phyloP scores from a whole-genome alignment of 1,140 invertebrate species.

The Orius insidiosus region DNA sequence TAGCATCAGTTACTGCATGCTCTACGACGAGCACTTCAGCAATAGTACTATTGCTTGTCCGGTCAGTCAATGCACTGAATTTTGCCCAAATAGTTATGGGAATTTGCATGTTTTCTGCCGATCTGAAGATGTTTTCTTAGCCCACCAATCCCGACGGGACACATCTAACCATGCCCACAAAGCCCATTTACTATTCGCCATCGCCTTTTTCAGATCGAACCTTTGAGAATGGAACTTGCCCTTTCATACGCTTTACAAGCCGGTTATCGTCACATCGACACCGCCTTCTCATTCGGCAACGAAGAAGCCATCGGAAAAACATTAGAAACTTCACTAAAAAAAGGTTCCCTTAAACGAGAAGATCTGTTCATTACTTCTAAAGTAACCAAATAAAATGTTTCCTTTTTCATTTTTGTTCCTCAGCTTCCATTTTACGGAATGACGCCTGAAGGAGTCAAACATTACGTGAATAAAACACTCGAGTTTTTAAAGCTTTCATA shows the following conservation, averaged over 20 bases:
- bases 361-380: constrained; percentile 75
- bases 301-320: constrained; percentile 60
- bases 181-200: too few species aligned
- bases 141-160: too few species aligned
- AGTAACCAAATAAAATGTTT: constrained; percentile 27
- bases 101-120: too few species aligned
- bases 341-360: constrained; percentile 46
- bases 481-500: constrained; percentile 47
- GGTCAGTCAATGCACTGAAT: too few species aligned
- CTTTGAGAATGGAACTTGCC: constrained; percentile 26
- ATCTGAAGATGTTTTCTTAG: too few species aligned
- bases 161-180: too few species aligned
- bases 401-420: background rate
- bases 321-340: constrained; percentile 51
- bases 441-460: constrained; percentile 23
- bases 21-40: too few species aligned
- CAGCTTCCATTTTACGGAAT: constrained; percentile 1
- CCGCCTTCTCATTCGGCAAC: constrained; percentile 64
- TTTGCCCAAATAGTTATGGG: too few species aligned
- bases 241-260: constrained; percentile 36
- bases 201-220: too few species aligned
- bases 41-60: too few species aligned
- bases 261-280: constrained; percentile 66
- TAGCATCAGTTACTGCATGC: too few species aligned
- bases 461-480: constrained; percentile 34